These are phyloP conservation scores for Hydra vulgaris DNA, from an alignment of 30 jellyfish, hydroid and myxozoan species.

Conservation along the genomic window DNA sequence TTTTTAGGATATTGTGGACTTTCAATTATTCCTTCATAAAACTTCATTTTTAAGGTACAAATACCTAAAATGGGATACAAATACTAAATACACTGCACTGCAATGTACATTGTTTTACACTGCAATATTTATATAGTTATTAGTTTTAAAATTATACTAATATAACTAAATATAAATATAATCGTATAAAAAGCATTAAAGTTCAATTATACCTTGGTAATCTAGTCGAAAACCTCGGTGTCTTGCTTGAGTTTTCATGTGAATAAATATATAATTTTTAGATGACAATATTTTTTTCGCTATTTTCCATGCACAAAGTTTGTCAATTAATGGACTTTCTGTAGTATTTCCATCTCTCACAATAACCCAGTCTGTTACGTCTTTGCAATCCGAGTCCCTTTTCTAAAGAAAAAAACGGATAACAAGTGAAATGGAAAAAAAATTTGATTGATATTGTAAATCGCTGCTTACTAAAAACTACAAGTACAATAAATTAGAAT, in stretches of 20 bases:
- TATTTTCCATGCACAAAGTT: conserved; percentile 45
- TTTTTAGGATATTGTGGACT: conserved; percentile 69
- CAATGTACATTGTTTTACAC: too few species aligned
- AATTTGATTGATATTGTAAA: not conserved
- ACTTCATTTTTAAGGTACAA: conserved; percentile 43
- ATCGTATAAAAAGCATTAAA: too few species aligned
- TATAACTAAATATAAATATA: too few species aligned
- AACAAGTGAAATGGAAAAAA: not conserved
- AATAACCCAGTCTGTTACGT: conserved; percentile 55
- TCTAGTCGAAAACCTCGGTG: conserved; percentile 72
- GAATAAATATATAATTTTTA: conserved; percentile 35
- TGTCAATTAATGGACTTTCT: conserved; percentile 18
- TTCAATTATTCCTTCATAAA: conserved; percentile 32
- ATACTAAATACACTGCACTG: not conserved
- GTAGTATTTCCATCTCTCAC: conserved; percentile 55
- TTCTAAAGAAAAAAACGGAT: conserved; percentile 20
- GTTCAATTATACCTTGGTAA: conserved; percentile 58
- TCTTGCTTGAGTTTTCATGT: conserved; percentile 56
- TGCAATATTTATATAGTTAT: not conserved
- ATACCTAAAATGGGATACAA: conserved; percentile 34
- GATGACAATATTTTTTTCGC: conserved; percentile 24
- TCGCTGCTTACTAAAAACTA: too few species aligned
- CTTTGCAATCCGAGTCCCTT: conserved; percentile 30
- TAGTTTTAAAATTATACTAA: not conserved
- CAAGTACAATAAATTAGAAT: too few species aligned